Evolutionary conservation across 1,140 invertebrate species (phyloP), one percentile per base, ranked within the genome.

Genomic region (Caenorhabditis brenneri): DNA sequence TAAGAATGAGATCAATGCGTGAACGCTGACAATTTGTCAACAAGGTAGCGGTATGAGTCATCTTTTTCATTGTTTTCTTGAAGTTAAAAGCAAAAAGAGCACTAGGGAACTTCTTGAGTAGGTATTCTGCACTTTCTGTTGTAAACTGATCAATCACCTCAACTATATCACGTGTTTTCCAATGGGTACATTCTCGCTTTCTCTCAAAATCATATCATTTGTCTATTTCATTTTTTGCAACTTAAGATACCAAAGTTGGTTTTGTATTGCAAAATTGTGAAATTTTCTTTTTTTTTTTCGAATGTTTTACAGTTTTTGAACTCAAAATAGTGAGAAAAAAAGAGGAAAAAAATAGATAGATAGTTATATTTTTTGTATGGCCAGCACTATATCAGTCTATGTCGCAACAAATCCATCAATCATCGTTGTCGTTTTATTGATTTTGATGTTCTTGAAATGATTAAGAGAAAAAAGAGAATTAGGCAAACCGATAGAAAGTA

Each of bases 41-140:
- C 36, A 74, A 65, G 49, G 22, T 55, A 55, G 58, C n/a, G 36
- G n/a, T n/a, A 36, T 65, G 58, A 65, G 58, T 65, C 58, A 65
- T 33, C 31, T 5, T 36, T 33, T 65, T 33, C 19, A n/a, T 33
- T 15, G 24, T 16, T 65, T n/a, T 33, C 12, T 33, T 19, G 24
- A 55, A 55, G 9, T 55, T 7, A 12, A 55, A 55, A 27, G 2
- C 24, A 22, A 27, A 55, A 27, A 55, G n/a, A 51, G n/a, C 3
- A 0, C 2, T n/a, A 16, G 19, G 49, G 49, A 51, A 51, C 19
- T 51, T 3, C 15, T 51, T n/a, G 22, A 1, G 42, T 46, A 53
- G 16, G n/a, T 51, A 58, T 29, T 58, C 16, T 58, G 22, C 53
- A 58, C 24, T 29, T 29, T 58, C 22, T 29, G 55, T 58, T 31